phyloP scores from a whole-genome alignment of 2,113 vertebrate species.

The Potamarius usumacintae region DNA sequence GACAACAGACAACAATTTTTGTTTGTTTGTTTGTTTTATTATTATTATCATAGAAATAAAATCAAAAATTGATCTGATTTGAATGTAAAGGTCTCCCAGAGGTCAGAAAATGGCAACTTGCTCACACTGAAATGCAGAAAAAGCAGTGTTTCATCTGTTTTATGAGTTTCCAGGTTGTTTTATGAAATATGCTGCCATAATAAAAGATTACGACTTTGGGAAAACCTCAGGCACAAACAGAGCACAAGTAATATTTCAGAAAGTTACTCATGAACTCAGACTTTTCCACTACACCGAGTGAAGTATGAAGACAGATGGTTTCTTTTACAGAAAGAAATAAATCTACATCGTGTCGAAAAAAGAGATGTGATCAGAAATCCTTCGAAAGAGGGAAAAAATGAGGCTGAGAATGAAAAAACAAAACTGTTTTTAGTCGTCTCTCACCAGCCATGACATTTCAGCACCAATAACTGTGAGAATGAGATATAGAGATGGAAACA shows the following conservation, averaged over 20 bases:
- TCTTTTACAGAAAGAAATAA: background rate
- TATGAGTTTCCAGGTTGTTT: slow-evolving; percentile 11
- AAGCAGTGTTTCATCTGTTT: background rate
- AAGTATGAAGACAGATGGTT: background rate
- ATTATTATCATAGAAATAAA: background rate
- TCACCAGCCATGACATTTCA: background rate
- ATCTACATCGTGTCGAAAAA: background rate
- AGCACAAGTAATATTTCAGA: background rate
- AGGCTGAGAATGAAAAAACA: background rate
- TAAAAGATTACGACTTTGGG: background rate
- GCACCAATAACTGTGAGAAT: background rate
- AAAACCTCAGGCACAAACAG: background rate
- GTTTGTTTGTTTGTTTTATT: no score
- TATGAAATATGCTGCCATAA: background rate
- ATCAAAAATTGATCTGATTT: background rate
- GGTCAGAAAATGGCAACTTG: background rate
- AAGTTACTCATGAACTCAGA: background rate
- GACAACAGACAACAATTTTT: no score
- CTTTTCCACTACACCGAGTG: background rate
- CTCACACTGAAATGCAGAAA: background rate
- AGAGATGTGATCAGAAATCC: background rate
- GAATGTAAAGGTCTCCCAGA: background rate
- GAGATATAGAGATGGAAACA: background rate
- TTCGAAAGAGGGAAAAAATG: background rate
- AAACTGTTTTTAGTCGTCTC: background rate